Percentiles rank a stretch among this genome's conserved stretches.
phyloP scores from a whole-genome alignment of 2,888 invertebrate species.

The Pocota personata region DNA sequence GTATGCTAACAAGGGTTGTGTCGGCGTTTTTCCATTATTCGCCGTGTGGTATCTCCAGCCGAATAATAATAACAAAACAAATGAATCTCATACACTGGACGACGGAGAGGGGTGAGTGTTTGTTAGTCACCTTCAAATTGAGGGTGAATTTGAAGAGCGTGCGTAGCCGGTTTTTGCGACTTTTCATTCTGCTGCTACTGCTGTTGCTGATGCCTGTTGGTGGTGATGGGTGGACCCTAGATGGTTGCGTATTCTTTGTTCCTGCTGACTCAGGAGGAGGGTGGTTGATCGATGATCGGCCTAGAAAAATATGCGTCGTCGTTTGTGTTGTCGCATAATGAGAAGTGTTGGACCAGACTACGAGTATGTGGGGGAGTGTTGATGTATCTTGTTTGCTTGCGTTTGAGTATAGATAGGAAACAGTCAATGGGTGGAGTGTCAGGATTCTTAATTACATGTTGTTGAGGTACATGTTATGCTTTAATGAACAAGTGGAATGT shows the following conservation, averaged over 20 bases:
- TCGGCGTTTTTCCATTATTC: slow-evolving; percentile 44
- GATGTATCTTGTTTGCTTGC: slow-evolving; percentile 18
- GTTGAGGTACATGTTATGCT: slow-evolving; percentile 4
- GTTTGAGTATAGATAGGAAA: slow-evolving; percentile 21
- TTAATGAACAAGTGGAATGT: slow-evolving; percentile 18
- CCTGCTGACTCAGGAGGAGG: background rate
- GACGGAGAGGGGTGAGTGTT: slow-evolving; percentile 23
- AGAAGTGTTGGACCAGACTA: slow-evolving; percentile 29
- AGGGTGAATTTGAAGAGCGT: slow-evolving; percentile 37
- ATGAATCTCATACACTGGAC: slow-evolving; percentile 32
- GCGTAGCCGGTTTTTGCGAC: slow-evolving; percentile 67
- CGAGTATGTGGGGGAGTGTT: background rate
- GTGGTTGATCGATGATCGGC: slow-evolving; percentile 64
- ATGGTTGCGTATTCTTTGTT: slow-evolving; percentile 32
- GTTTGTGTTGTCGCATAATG: slow-evolving; percentile 9
- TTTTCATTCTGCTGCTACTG: slow-evolving; percentile 23
- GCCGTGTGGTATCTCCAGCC: slow-evolving; percentile 8
- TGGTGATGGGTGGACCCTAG: slow-evolving; percentile 15
- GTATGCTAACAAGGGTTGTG: slow-evolving; percentile 44
- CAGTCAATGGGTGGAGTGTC: slow-evolving; percentile 55
- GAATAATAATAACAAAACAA: slow-evolving; percentile 70
- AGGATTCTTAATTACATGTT: slow-evolving; percentile 50
- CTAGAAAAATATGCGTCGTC: slow-evolving; percentile 50
- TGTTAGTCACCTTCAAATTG: slow-evolving; percentile 58
- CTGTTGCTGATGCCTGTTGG: slow-evolving; percentile 39